Base-by-base conservation (phyloP, 2,888 invertebrate species). In the Papilio demoleus region DNA sequence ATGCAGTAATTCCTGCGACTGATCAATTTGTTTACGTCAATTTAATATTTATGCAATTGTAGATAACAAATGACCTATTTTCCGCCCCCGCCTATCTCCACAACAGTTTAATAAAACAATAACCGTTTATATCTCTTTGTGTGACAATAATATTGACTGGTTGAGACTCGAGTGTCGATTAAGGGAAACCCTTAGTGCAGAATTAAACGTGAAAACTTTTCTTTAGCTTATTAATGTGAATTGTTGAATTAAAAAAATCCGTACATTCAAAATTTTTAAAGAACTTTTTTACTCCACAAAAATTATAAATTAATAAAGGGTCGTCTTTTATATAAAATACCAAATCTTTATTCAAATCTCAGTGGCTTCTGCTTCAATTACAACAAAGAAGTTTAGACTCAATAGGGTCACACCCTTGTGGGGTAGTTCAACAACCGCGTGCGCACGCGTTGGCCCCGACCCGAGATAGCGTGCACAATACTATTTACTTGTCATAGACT, bases 371-470 rank as follows among this genome's bases (percentile, higher is more conserved):
- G n/a, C n/a, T n/a, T n/a, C n/a, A n/a, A n/a, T n/a, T n/a, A n/a
- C n/a, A n/a, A n/a, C n/a, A n/a, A n/a, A n/a, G n/a, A n/a, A n/a
- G n/a, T n/a, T n/a, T n/a, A n/a, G n/a, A n/a, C n/a, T n/a, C n/a
- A n/a, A n/a, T n/a, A n/a, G n/a, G n/a, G n/a, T 31, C 31, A 31
- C 31, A 31, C 31, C 31, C 66, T 65, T 53, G 58, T 64, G 56
- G 61, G 36, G 66, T 34, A 74, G 84, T 75, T 84, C 81, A 80
- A 71, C 71, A 74, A 73, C 69, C 83, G 70, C 27, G 76, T 71
- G 78, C 79, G 80, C 80, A 75, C 73, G 75, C 77, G 77, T 74
- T 73, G 81, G 79, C 79, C 84, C 79, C 70, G 83, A 81, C 81
- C 81, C 73, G 67, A 65, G 74, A 76, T 81, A 82, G 78, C 79